Base-by-base conservation (phyloP, 2,113 vertebrate species). In the Microcebus ravelobensis region DNA sequence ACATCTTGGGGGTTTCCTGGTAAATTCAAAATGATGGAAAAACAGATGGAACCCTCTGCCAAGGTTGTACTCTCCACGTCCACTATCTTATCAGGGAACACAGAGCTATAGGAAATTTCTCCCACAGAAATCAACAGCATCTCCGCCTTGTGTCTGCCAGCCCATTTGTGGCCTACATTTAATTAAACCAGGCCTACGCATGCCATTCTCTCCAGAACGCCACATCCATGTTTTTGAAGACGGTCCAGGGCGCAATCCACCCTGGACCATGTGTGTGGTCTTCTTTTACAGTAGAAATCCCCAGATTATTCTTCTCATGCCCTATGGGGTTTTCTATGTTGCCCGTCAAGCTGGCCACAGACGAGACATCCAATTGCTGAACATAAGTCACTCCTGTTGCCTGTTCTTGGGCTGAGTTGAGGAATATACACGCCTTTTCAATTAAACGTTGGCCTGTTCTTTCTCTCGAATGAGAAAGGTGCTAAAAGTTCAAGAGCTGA, bases 211-310 rank as follows among this genome's bases (percentile, higher is more conserved):
- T 55, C 17, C 17, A 98, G 96, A 98, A 97, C n/a, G 94, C 77
- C 94, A 71, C 92, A 97, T 98, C 96, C 98, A 96, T 96, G 98
- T 97, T 98, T 99, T 98, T 99, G 98, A 99, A 98, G 98, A 98
- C 92, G 91, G 97, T 98, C 98, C 98, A 98, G 98, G 94, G 95
- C 88, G 90, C 96, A 98, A 97, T 98, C 97, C 98, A 98, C 97
- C 97, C 96, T 97, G 95, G 97, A 96, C 96, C 6, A 0, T 86
- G 96, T 98, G 99, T 98, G 99, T 98, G 98, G 98, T 98, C 98
- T 96, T 98, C 82, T 89, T 97, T 97, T 94, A 97, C 97, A 98
- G 98, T 96, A 94, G 97, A 96, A 98, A 98, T 95, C 96, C 63
- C 68, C 59, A n/a, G 90, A 91, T 98, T 98, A 94, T 98, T 97